Percentiles rank a stretch among this genome's conserved stretches.
Conservation (phyloP, 1,140 invertebrate genomes). For the Zaprionus ornatus region DNA sequence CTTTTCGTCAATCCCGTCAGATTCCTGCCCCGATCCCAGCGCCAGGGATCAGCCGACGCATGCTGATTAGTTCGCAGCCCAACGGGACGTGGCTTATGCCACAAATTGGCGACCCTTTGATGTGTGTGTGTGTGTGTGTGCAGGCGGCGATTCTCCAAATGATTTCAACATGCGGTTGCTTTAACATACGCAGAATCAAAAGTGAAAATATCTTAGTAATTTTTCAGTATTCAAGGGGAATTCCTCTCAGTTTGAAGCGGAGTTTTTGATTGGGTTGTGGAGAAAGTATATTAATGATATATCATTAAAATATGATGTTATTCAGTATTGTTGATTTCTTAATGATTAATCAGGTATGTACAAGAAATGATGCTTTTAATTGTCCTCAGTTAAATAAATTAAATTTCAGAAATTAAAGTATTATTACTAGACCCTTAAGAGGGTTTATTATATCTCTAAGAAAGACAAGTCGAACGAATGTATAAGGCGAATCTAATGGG, state of each 20-base stretch:
- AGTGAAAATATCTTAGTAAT: neutral
- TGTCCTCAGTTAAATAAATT: too few species aligned
- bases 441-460: too few species aligned
- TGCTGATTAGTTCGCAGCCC: constrained; percentile 13
- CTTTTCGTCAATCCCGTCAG: constrained; percentile 32
- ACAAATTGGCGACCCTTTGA: constrained; percentile 1
- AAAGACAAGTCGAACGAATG: too few species aligned
- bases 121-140: neutral
- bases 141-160: neutral
- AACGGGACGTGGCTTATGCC: constrained; percentile 4
- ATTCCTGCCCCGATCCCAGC: neutral
- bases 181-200: neutral
- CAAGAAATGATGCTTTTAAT: too few species aligned
- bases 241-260: neutral
- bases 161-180: neutral
- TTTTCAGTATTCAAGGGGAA: neutral
- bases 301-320: too few species aligned
- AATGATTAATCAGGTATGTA: too few species aligned
- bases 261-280: too few species aligned
- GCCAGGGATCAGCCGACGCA: neutral
- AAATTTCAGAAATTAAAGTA: too few species aligned
- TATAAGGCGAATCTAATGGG: too few species aligned
- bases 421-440: too few species aligned
- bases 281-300: too few species aligned
- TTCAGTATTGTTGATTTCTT: too few species aligned